Conservation (phyloP, 2,113 vertebrate species). For the Drymodes brunneopygia region DNA sequence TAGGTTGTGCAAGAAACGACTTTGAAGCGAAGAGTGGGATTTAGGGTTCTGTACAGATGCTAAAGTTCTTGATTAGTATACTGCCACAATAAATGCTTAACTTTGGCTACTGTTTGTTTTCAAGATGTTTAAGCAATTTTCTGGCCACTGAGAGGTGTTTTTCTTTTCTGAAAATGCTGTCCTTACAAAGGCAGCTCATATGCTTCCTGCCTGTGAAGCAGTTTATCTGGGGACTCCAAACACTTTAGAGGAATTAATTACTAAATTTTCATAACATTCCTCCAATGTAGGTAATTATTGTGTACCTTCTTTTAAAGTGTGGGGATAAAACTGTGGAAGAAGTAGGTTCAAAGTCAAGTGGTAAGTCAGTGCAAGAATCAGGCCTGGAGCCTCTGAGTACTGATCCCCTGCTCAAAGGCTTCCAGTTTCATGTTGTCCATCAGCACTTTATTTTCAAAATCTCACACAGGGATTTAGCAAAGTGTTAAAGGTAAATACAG, state of each 20-base stretch:
- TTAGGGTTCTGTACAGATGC: neutral
- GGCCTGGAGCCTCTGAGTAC: neutral
- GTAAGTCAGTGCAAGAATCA: neutral
- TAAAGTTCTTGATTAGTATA: neutral
- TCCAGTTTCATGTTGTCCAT: neutral
- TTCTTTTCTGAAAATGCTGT: neutral
- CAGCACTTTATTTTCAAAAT: neutral
- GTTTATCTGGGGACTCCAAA: neutral
- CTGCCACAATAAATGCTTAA: neutral
- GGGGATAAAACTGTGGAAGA: neutral
- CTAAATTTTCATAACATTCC: neutral
- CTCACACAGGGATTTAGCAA: neutral
- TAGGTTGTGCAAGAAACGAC: neutral
- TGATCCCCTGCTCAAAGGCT: neutral
- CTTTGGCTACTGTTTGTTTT: neutral
- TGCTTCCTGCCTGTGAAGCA: neutral
- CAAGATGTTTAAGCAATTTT: neutral
- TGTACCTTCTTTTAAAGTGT: neutral
- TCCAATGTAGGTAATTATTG: neutral
- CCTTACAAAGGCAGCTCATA: neutral
- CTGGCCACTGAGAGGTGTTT: neutral
- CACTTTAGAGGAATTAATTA: neutral
- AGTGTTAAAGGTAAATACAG: neutral
- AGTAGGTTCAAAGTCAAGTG: neutral
- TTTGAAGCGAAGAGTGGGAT: neutral